Evolutionary conservation across 2,888 invertebrate genomes (phyloP), one percentile per base, ranked within the genome.

Genomic region (Tholera decimalis): DNA sequence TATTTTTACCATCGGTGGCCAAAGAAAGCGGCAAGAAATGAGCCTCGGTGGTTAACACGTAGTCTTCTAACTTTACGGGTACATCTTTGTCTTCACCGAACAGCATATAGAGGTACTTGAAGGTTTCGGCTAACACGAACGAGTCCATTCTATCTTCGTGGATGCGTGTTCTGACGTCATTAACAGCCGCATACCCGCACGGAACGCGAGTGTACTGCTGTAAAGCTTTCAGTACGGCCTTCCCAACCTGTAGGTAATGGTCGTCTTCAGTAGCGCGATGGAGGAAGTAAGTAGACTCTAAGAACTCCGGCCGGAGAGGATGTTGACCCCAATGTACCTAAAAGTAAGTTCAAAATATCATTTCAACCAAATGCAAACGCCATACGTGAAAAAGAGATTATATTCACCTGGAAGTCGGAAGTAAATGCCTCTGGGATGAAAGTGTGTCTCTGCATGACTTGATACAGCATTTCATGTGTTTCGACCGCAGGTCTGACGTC

Each of bases 361-460:
- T 68, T 68, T 18, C 15, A 47, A 33, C 46, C 4, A 24, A 24
- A 22, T 30, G 28, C 20, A 39, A 68, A 24, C 6, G 20, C 20
- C 9, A 11, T 20, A 46, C 5, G 20, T 24, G 30, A 37, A 30
- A 18, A n/a, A 30, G 11, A 43, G 15, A 6, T 30, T 13, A 24
- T 46, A 43, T 59, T 70, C 9, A 97, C 97, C 96, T 98, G 98
- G 86, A 99, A 99, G 92, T 99, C 99, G 0, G 98, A 98, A 0
- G 99, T 99, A 91, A 99, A 99, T 5, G 99, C 99, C 96, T 99
- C 99, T 0, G 99, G 99, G 85, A 99, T 97, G 92, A 99, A 99
- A 73, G 99, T 99, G 92, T 99, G 99, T 85, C 98, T 96, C 93
- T 99, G 98, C 97, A 99, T 98, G 15, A 99, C 99, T 95, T 99